Evolutionary conservation across 30 jellyfish, hydroid and myxozoan genomes (phyloP), one percentile per base, ranked within the genome.

Genomic region (Cassiopea xamachana): DNA sequence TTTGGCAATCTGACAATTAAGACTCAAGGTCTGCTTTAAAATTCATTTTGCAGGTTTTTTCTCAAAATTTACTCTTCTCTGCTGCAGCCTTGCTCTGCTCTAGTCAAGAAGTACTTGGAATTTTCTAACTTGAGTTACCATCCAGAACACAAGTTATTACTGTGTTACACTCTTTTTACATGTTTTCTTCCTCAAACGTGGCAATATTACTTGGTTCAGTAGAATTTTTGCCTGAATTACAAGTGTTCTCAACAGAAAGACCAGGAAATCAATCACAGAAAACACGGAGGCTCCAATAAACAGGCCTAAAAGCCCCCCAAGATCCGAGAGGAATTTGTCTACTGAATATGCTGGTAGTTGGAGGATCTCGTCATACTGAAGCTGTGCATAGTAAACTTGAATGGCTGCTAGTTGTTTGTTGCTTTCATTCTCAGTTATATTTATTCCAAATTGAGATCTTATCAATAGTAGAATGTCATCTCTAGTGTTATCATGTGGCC

Each of bases 301-400:
- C 5, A 84, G 59, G 6, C 92, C 92, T 75, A 84, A 55, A 10
- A 62, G 86, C 45, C 92, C 92, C 74, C 92, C 92, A 61, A 84
- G 84, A 49, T 84, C 92, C 7, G 84, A 69, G 46, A 79, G 71
- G 81, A 84, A 84, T 27, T 84, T 72, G 44, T 84, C 92, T 76
- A 48, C 44, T 2, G 77, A 71, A 47, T 84, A 84, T 51, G 83
- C 92, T 60, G 74, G 59, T 15, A 6, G 10, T 16, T 84, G 80
- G 19, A 7, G 48, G 6, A 71, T 68, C 44, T 84, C 81, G 5
- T 71, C 73, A 50, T 62, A 71, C 44, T 55, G 76, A n/a, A 84
- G 72, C 18, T 84, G 84, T 2, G 69, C 59, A 72, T 68, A 84
- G 87, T 6, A 84, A 15, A 84, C 84, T 84, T 68, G 86, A 47